These are phyloP conservation scores for Psittacula derbiana DNA, from an alignment of 2,797 vertebrate genomes.

Conservation along the genomic window DNA sequence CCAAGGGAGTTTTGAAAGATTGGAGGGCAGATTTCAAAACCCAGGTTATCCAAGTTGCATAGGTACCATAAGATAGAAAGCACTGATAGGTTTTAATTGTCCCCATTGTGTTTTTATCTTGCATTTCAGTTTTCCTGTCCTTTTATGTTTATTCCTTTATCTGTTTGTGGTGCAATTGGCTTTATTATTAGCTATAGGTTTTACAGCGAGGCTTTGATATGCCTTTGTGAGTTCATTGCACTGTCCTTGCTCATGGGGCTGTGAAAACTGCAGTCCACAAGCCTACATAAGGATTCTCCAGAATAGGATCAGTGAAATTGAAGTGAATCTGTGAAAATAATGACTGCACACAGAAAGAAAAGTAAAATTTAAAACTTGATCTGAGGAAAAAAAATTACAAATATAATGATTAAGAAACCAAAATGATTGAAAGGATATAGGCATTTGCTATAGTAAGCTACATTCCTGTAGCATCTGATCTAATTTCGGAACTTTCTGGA, in stretches of 20 bases:
- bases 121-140: neutral
- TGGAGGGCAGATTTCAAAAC: neutral
- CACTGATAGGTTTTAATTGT: neutral
- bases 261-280: neutral
- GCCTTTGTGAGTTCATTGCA: neutral
- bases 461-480: neutral
- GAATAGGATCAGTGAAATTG: neutral
- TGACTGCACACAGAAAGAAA: neutral
- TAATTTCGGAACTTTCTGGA: constrained; percentile 32
- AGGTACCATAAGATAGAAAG: neutral
- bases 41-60: neutral
- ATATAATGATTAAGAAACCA: neutral
- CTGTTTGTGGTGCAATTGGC: neutral
- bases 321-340: neutral
- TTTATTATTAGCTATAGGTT: neutral
- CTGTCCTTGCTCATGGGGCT: neutral
- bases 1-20: accelerated
- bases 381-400: neutral
- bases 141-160: neutral
- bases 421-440: constrained; percentile 6
- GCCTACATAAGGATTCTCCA: neutral
- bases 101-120: neutral
- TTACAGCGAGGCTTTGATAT: neutral
- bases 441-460: neutral
- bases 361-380: neutral